phyloP scores from a whole-genome alignment of 2,113 vertebrate genomes.

The Prionailurus bengalensis region DNA sequence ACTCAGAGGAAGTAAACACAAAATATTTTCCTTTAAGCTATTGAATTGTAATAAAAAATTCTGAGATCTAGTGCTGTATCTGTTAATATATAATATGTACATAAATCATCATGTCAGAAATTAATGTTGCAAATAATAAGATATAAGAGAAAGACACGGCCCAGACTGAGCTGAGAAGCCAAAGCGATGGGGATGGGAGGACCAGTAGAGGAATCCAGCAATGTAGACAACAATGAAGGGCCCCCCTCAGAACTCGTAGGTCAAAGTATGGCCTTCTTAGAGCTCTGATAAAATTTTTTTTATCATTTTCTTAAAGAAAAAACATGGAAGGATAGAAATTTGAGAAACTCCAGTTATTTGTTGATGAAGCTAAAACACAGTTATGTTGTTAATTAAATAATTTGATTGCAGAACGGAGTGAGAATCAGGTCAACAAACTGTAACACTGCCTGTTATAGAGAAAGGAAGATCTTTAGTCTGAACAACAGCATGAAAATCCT shows the following conservation, averaged over 20 bases:
- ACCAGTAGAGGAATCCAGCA: not conserved
- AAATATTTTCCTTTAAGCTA: not conserved
- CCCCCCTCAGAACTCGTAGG: not conserved
- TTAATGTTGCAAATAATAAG: not conserved
- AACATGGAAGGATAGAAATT: not conserved
- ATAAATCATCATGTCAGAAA: not conserved
- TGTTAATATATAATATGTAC: not conserved
- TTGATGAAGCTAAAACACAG: not conserved
- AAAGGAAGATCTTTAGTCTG: not conserved
- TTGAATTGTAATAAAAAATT: not conserved
- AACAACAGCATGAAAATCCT: not conserved
- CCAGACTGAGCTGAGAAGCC: not conserved
- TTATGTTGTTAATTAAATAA: slow-evolving; percentile 20
- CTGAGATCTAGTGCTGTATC: not conserved
- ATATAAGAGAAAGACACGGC: not conserved
- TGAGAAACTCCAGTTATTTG: not conserved
- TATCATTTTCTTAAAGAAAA: not conserved
- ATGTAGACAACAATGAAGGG: not conserved
- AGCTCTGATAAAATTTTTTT: not conserved
- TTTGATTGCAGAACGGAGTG: not conserved
- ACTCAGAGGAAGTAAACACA: not conserved
- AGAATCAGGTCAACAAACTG: not conserved
- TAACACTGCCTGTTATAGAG: not conserved
- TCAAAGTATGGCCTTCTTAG: not conserved
- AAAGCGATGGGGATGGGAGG: not conserved